Evolutionary conservation across 2,113 vertebrate species (phyloP).

Genomic region (Ptyas mucosa): DNA sequence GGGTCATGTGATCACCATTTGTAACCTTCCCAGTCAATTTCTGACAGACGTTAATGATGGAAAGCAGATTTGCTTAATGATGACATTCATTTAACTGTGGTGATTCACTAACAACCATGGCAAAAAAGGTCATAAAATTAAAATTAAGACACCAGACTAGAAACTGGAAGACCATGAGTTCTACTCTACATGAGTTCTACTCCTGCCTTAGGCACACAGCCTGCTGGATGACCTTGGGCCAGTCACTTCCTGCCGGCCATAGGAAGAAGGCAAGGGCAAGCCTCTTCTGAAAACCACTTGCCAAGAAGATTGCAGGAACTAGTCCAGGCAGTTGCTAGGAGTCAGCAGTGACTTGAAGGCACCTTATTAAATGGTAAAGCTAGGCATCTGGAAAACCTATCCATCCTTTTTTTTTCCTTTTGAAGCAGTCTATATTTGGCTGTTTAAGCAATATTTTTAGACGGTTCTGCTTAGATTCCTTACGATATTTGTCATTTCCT

Average conservation of each 20-base stretch:
- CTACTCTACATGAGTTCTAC: neutral
- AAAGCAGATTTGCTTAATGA: neutral
- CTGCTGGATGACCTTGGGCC: neutral
- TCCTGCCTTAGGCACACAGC: neutral
- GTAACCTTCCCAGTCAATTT: neutral
- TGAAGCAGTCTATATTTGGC: constrained; percentile 27
- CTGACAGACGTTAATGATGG: neutral
- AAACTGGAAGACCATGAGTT: neutral
- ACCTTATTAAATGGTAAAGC: neutral
- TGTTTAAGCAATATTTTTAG: constrained; percentile 43
- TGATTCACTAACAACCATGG: neutral
- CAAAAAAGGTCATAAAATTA: neutral
- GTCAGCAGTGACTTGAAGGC: neutral
- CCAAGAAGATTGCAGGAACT: neutral
- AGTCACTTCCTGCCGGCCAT: neutral
- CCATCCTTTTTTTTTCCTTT: neutral
- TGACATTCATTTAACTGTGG: neutral
- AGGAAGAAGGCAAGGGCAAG: neutral
- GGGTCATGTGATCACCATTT: neutral
- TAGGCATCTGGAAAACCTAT: neutral
- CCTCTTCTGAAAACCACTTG: neutral
- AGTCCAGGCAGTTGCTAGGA: neutral
- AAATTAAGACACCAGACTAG: neutral
- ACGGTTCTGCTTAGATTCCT: constrained; percentile 47
- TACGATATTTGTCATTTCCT: constrained; percentile 54